Conservation (phyloP, 1,140 invertebrate species). For the Oryzaephilus surinamensis region DNA sequence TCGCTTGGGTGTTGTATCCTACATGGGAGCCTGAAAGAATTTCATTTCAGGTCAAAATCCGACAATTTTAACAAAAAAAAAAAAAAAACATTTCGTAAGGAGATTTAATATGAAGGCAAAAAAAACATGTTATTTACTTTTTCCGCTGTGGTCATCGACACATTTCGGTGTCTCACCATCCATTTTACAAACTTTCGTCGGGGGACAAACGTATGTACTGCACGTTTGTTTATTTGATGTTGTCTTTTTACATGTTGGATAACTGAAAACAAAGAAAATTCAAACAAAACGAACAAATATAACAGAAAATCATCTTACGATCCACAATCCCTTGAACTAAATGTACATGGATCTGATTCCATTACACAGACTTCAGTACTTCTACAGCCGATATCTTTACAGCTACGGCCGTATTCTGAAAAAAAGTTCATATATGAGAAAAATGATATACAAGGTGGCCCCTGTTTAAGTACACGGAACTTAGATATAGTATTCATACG, state of each 20-base stretch:
- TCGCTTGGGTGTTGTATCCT: slow-evolving; percentile 16
- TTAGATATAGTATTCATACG: too few relatives aligned
- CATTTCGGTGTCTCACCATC: slow-evolving; percentile 31
- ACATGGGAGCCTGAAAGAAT: slow-evolving; percentile 13
- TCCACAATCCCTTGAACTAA: slow-evolving; percentile 36
- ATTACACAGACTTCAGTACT: slow-evolving; percentile 61
- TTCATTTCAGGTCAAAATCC: not conserved
- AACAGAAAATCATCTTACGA: slow-evolving; percentile 25
- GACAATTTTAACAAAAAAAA: not conserved
- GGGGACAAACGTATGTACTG: slow-evolving; percentile 28
- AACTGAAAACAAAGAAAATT: slow-evolving; percentile 18
- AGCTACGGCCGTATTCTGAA: slow-evolving; percentile 62
- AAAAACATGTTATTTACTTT: slow-evolving; percentile 9
- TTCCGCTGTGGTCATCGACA: slow-evolving; percentile 22
- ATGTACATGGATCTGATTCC: slow-evolving; percentile 55
- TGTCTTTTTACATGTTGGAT: slow-evolving; percentile 29
- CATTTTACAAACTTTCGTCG: slow-evolving; percentile 29
- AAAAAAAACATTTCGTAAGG: slow-evolving; percentile 1
- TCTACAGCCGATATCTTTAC: slow-evolving; percentile 62
- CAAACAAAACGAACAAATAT: not conserved
- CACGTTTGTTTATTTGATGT: slow-evolving; percentile 17
- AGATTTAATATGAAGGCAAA: slow-evolving; percentile 4
- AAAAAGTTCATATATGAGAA: slow-evolving; percentile 23
- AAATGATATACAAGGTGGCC: too few relatives aligned
- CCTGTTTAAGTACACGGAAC: too few relatives aligned